Evolutionary conservation across 2,113 vertebrate genomes (phyloP), one percentile per base, ranked within the genome.

Genomic region (Tragulus kanchil): DNA sequence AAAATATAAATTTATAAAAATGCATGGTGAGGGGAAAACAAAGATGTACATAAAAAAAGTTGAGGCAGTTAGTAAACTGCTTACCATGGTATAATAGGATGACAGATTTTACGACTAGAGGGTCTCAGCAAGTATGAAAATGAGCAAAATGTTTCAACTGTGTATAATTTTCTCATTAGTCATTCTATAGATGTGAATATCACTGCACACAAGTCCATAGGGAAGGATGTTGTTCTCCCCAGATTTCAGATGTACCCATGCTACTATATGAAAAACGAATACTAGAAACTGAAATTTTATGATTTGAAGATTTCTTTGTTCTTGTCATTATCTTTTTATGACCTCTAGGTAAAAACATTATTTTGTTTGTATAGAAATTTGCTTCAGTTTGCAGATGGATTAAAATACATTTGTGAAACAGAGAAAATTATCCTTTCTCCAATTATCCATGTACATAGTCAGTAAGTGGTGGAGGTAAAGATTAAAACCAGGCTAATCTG

Each of bases 81-180:
- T 77, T 42, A 48, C 2, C 3, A 54, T 79, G 21, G 48, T 79
- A 23, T 69, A 73, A 78, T 0, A 69, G 11, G 13, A 77, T 2
- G 0, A 75, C 4, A 69, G 17, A 10, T 69, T 82, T 86, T 79
- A 79, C 85, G 26, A 59, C 8, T 21, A 19, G 62, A 88, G 58
- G 56, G 13, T 86, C 21, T 73, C 65, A 81, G 84, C 13, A 79
- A 69, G 31, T 75, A 61, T 89, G 23, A 86, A 89, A 94, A 92
- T 58, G 6, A 31, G 16, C 4, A 69, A 58, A 75, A 64, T 36
- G 0, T 85, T 92, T 69, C 13, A 86, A 3, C 25, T 62, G 7
- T 36, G 2, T 54, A 67, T 26, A 71, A 82, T 82, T 89, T 93
- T 69, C 64, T 28, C 82, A 73, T 21, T 19, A 91, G n/a, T 81